These are phyloP conservation scores for Tragelaphus oryx DNA, from an alignment of 2,797 vertebrate species.

Conservation along the genomic window DNA sequence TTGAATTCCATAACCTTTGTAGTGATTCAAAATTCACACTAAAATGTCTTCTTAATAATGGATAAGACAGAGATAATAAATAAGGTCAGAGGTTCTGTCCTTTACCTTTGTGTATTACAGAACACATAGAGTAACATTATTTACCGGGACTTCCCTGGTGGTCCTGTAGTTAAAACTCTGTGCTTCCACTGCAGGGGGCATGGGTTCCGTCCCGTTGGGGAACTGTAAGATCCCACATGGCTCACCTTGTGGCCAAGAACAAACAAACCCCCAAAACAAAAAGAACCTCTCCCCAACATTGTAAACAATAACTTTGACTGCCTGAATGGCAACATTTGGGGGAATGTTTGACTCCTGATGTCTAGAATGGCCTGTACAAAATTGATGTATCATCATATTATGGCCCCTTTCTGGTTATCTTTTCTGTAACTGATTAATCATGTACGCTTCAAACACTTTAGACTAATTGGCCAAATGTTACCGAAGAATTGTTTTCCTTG, in stretches of 20 bases:
- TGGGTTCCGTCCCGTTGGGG: neutral
- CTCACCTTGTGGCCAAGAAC: neutral
- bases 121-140: neutral
- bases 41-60: neutral
- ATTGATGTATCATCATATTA: neutral
- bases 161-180: neutral
- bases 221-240: neutral
- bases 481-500: slow-evolving; percentile 32
- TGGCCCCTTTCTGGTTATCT: neutral
- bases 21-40: slow-evolving; percentile 24
- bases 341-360: neutral
- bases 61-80: neutral
- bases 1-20: neutral
- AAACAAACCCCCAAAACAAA: neutral
- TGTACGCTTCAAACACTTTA: neutral
- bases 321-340: slow-evolving; percentile 10
- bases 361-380: neutral
- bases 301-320: neutral
- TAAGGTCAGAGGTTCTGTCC: neutral
- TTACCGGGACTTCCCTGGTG: neutral
- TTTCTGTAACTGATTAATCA: slow-evolving; percentile 4
- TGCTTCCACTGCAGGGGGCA: neutral
- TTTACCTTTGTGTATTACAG: slow-evolving; percentile 26
- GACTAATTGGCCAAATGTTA: neutral
- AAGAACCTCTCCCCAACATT: neutral